Conservation (phyloP, 2,113 vertebrate species). For the Pelvicachromis taeniatus region DNA sequence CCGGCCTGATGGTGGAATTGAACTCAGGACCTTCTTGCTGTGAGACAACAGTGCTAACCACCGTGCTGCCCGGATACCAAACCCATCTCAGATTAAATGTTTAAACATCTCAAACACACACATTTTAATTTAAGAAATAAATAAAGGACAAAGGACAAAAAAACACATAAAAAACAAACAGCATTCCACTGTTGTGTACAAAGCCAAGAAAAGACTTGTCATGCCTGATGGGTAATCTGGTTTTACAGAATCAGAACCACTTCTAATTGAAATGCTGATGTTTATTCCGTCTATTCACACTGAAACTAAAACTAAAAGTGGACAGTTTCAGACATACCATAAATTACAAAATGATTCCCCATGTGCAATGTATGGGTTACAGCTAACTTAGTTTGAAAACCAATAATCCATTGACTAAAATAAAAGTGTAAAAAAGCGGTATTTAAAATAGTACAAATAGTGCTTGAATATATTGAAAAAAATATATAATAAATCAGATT, state of each 20-base stretch:
- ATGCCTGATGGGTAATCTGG: neutral
- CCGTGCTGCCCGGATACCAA: too few relatives aligned
- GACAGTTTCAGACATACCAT: rapidly evolving
- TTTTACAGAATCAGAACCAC: neutral
- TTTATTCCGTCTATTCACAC: neutral
- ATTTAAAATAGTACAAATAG: neutral
- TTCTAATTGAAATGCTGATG: neutral
- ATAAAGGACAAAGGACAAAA: neutral
- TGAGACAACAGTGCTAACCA: too few relatives aligned
- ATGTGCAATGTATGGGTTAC: neutral
- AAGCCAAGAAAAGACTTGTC: neutral
- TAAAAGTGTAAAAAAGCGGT: rapidly evolving
- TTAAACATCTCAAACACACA: neutral
- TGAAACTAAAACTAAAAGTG: neutral
- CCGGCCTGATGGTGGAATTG: too few relatives aligned
- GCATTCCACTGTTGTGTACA: neutral
- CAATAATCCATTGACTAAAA: neutral
- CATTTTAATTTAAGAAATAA: neutral
- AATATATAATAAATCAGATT: neutral
- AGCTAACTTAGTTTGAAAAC: neutral
- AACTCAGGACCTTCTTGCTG: too few relatives aligned
- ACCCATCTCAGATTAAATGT: neutral
- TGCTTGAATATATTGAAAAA: neutral
- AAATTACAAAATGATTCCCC: neutral
- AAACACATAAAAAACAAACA: too few relatives aligned